A percentile compares a stretch with the other conserved stretches of the same genome.
phyloP scores from a whole-genome alignment of 92 coral and sea anemone genomes.

The Palythoa caribaeorum region DNA sequence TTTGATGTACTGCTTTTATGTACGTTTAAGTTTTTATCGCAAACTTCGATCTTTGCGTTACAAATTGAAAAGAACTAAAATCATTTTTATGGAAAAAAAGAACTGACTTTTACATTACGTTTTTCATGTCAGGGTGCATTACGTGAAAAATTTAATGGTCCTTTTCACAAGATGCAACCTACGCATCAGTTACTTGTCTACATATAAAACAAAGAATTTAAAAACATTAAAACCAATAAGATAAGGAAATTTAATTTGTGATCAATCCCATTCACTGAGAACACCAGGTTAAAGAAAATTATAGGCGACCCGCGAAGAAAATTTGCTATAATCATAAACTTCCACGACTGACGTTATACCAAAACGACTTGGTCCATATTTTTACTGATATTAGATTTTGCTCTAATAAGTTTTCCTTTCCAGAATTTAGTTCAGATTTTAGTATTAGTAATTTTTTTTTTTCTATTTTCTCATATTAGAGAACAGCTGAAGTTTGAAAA shows the following conservation, averaged over 20 bases:
- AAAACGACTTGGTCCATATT: neutral
- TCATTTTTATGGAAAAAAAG: neutral
- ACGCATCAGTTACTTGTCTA: neutral
- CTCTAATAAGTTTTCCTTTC: neutral
- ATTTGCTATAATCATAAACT: neutral
- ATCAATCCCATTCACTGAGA: neutral
- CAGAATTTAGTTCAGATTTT: neutral
- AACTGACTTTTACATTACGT: neutral
- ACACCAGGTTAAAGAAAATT: neutral
- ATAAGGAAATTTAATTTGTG: neutral
- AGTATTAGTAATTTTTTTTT: neutral
- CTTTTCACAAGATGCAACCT: neutral
- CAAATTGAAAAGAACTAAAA: neutral
- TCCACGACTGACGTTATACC: neutral
- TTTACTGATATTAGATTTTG: neutral
- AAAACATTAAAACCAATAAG: neutral
- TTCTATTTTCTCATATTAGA: neutral
- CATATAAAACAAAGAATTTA: neutral
- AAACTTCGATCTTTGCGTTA: neutral
- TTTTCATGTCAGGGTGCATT: neutral
- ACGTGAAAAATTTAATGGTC: neutral
- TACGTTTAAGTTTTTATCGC: neutral
- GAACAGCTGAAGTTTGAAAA: conserved; percentile 14
- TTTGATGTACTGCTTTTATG: neutral
- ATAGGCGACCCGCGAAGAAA: neutral